Conservation (phyloP, 2,797 vertebrate species). For the Sitta carolinensis region DNA sequence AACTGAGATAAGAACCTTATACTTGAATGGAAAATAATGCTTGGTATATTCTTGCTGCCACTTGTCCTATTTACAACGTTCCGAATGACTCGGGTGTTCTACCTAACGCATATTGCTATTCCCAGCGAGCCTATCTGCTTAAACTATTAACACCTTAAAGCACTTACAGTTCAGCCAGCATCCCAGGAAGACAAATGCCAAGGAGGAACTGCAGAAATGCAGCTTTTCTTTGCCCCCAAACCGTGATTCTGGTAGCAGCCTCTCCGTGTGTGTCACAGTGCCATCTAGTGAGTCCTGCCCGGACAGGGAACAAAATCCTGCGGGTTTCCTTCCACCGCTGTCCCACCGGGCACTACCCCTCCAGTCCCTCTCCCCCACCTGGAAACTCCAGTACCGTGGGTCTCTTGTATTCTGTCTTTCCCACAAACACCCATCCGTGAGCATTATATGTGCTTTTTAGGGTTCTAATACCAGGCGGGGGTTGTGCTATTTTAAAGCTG, state of each 20-base stretch:
- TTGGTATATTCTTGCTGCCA: background rate
- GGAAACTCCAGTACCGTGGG: background rate
- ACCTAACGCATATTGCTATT: background rate
- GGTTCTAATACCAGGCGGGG: background rate
- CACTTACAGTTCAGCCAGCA: background rate
- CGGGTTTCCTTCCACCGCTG: rapidly evolving
- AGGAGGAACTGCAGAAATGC: background rate
- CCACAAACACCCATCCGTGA: background rate
- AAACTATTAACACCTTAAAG: background rate
- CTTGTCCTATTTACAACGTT: background rate
- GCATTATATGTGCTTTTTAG: background rate
- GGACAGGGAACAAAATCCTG: background rate
- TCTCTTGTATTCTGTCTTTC: background rate
- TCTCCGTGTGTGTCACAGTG: background rate
- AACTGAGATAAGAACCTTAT: background rate
- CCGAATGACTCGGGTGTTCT: background rate
- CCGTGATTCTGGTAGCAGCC: too few species aligned
- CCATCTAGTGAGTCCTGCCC: conserved; percentile 15
- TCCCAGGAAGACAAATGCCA: background rate
- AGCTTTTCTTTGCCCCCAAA: background rate
- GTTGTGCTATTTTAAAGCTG: background rate
- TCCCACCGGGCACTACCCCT: background rate
- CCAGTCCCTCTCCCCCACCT: background rate
- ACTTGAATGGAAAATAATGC: background rate
- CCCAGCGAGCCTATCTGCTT: background rate